Evolutionary conservation across 2,888 invertebrate species (phyloP).

Genomic region (Rhagonycha lutea): DNA sequence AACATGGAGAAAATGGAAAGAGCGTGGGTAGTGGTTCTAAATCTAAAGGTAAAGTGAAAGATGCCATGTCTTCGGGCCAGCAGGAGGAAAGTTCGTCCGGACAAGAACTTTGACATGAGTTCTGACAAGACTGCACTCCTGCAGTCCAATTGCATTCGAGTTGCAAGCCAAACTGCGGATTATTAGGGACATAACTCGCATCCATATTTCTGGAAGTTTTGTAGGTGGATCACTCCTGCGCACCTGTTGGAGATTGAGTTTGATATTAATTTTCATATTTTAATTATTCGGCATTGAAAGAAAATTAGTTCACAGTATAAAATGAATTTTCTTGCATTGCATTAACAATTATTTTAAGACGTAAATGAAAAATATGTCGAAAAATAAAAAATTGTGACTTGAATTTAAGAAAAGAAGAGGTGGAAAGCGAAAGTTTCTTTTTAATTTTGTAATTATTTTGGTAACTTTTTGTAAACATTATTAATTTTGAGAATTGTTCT

Average conservation of each 20-base stretch:
- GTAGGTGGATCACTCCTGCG: slow-evolving; percentile 30
- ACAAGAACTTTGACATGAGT: slow-evolving; percentile 51
- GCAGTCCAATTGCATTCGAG: slow-evolving; percentile 55
- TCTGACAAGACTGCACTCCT: slow-evolving; percentile 48
- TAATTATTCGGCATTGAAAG: neutral
- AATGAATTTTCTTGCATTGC: neutral
- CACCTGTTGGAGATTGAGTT: slow-evolving; percentile 32
- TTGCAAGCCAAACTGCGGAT: slow-evolving; percentile 67
- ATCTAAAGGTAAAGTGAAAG: slow-evolving; percentile 84
- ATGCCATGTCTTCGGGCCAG: slow-evolving; percentile 77
- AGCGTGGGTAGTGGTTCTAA: slow-evolving; percentile 85
- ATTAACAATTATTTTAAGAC: neutral
- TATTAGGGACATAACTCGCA: slow-evolving; percentile 67
- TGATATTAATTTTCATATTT: slow-evolving; percentile 16
- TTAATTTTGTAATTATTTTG: no score
- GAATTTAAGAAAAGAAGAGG: no score
- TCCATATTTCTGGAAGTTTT: slow-evolving; percentile 57
- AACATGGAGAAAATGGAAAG: slow-evolving; percentile 85
- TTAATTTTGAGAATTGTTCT: neutral
- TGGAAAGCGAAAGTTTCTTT: no score
- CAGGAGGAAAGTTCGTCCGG: slow-evolving; percentile 53
- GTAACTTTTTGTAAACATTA: no score
- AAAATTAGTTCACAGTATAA: neutral
- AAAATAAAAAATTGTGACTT: no score
- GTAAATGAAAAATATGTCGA: no score